Conservation (phyloP, 2,113 vertebrate genomes). For the Oryzias curvinotus region DNA sequence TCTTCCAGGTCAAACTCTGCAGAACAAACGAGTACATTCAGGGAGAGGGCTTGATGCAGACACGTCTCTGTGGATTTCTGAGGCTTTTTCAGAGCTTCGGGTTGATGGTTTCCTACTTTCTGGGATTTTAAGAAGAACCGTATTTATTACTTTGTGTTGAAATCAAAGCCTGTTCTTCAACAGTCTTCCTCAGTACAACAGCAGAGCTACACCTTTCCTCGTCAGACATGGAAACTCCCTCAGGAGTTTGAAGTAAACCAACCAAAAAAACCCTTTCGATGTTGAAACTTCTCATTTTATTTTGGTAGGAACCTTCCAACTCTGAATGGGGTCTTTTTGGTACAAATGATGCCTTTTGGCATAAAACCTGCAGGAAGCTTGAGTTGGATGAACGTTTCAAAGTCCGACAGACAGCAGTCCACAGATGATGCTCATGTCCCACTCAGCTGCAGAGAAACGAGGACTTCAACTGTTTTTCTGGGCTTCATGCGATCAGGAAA, state of each 20-base stretch:
- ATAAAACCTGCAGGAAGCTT: too few species aligned
- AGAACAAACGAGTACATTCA: neutral
- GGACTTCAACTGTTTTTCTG: too few species aligned
- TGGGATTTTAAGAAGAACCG: neutral
- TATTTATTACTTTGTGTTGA: conserved; percentile 18
- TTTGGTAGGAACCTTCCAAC: too few species aligned
- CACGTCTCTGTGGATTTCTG: neutral
- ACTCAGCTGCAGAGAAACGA: too few species aligned
- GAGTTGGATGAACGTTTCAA: too few species aligned
- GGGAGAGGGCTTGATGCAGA: neutral
- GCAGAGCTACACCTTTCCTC: neutral
- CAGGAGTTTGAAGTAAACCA: neutral
- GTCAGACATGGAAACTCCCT: neutral
- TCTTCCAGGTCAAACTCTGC: conserved; percentile 50
- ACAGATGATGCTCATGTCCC: too few species aligned
- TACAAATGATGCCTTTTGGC: too few species aligned
- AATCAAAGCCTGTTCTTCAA: neutral
- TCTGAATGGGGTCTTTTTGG: too few species aligned
- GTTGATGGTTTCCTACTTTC: neutral
- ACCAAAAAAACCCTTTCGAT: neutral
- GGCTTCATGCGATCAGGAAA: too few species aligned
- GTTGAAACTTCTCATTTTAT: too few species aligned
- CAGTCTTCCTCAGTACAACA: neutral
- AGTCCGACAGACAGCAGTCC: too few species aligned
- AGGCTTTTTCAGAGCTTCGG: conserved; percentile 8